Base-by-base conservation (phyloP, 1,140 invertebrate species). In the Drosophila tani region DNA sequence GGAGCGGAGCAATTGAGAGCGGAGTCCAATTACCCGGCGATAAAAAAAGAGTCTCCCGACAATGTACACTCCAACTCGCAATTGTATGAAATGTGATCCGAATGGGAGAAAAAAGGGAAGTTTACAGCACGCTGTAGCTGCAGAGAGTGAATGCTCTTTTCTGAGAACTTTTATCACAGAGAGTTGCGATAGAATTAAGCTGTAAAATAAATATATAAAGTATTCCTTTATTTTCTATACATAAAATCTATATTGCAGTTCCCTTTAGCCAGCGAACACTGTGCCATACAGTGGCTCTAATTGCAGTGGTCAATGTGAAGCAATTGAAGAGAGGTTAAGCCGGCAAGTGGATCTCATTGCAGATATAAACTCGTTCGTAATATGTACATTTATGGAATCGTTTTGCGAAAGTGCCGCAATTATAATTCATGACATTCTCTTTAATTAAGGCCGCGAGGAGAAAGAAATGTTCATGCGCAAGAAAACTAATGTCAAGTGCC, bases 401-500 rank as follows among this genome's bases (percentile, higher is more conserved):
- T 29, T 43, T 21, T 43, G 69, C 53, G 50, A 50, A 73, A 73
- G 45, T 71, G 46, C 38, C 2, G 67, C 69, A 73, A 73, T 73
- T 73, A 71, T 70, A 51, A 73, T 35, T 50, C 67, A 71, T 43
- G 68, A 51, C 69, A 45, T 60, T 73, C 69, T 32, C 67, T 50
- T 73, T 73, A 73, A 73, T 73, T 73, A 71, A 24, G 24, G 38
- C n/a, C 67, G 21, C 46, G 29, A 35, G 53, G 58, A 38, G 58
- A 51, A 59, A 57, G 21, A 43, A 50, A 60, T 73, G 67, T 73
- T 73, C 55, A 5, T 51, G 21, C 45, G 46, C 53, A 50, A 41
- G 60, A 51, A 69, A 78, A 75, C 63, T 75, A 81, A 81, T 80
- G 70, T 81, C 64, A 69, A 80, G 59, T 80, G 77, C 59, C 78